Percentiles rank a stretch among this genome's conserved stretches.
Conservation (phyloP, 2,797 vertebrate genomes). For the Rhabdomys pumilio region DNA sequence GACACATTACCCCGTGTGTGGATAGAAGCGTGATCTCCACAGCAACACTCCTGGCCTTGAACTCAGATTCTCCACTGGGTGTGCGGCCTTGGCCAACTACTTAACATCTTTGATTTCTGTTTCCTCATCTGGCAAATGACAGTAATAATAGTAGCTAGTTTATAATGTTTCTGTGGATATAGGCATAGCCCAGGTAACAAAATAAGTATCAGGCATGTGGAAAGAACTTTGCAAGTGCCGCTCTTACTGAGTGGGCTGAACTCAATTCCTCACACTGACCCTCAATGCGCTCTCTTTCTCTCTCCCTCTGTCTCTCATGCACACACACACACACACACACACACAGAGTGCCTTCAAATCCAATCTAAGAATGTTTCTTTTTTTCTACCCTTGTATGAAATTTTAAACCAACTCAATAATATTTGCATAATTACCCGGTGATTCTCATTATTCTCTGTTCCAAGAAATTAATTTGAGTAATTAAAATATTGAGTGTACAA, state of each 20-base stretch:
- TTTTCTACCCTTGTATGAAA: not conserved
- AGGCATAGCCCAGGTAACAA: not conserved
- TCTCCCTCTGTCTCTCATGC: not conserved
- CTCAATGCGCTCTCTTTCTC: too few relatives aligned
- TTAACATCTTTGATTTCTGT: conserved; percentile 2
- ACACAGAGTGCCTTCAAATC: not conserved
- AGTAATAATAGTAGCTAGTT: not conserved
- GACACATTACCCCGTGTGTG: not conserved
- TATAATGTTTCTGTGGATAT: not conserved
- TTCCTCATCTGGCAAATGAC: not conserved
- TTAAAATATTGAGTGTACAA: conserved; percentile 61
- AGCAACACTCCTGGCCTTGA: not conserved
- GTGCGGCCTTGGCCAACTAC: not conserved
- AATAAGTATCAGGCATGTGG: not conserved
- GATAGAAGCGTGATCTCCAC: not conserved
- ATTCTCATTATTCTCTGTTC: conserved; percentile 13
- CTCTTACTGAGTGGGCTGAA: not conserved
- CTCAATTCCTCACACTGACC: not conserved
- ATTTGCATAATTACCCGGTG: conserved; percentile 33
- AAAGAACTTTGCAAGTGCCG: not conserved
- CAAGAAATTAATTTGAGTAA: conserved; percentile 56
- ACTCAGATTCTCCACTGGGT: not conserved
- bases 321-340: not conserved
- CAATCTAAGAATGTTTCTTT: conserved; percentile 2
- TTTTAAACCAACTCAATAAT: conserved; percentile 2